Base-by-base conservation (phyloP, 2,888 invertebrate genomes). In the Lysandra bellargus region DNA sequence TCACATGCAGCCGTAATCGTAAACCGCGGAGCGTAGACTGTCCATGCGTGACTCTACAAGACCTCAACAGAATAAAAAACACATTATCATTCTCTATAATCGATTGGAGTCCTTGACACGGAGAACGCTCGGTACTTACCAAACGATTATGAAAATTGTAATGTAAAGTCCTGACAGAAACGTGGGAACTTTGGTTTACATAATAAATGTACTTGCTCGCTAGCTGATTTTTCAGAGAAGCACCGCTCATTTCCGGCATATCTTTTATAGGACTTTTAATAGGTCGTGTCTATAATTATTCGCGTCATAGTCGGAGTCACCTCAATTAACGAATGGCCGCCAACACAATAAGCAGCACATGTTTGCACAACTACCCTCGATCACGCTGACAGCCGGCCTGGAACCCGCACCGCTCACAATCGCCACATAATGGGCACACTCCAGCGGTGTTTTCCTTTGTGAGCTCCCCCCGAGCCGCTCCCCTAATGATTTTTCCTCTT, bases 401-500 rank as follows among this genome's bases (percentile, higher is more conserved):
- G 87, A 86, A 83, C 83, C 82, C 83, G 83, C 82, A 82, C 88
- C 86, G 86, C 88, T 85, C 84, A 88, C 90, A 88, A 90, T 88
- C 86, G 84, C 83, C 83, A 84, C 84, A 84, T 84, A 85, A 85
- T 85, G 84, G 84, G 83, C 83, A 85, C 88, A 87, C 88, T 88
- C 88, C 87, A 86, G 82, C 83, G 80, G 88, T 91, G 90, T 90
- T 90, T 88, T 88, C 91, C 89, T 91, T 93, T 94, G 92, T 91
- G 87, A 88, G 88, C 88, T 87, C 85, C 90, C 91, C 91, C 89
- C 84, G 83, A 82, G 84, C 85, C 82, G 84, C 84, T 89, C 89
- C 91, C 91, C 91, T 92, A 92, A 91, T 91, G 92, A 92, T 93
- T 92, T 91, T 92, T 91, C 91, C 88, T 89, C 88, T 87, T 94